Evolutionary conservation across 2,797 vertebrate genomes (phyloP).

Genomic region (Acipenser transmontanus): DNA sequence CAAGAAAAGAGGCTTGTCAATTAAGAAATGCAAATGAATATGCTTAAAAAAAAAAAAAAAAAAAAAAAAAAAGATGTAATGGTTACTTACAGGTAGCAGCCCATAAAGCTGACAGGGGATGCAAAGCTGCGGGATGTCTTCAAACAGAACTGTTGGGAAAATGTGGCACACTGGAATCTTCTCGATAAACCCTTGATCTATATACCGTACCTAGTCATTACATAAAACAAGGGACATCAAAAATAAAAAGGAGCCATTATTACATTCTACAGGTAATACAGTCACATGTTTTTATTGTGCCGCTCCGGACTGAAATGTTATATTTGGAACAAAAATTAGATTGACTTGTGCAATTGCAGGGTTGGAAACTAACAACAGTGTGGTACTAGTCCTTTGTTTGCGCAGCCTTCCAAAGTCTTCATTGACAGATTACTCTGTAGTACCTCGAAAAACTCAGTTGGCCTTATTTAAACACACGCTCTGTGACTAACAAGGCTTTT

Average conservation of each 20-base stretch:
- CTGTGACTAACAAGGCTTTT: too few relatives aligned
- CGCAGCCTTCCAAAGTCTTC: neutral
- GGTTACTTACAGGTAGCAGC: constrained; percentile 68
- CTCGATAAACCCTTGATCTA: constrained; percentile 78
- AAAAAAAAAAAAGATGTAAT: neutral
- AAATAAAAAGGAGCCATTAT: too few relatives aligned
- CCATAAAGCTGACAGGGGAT: constrained; percentile 75
- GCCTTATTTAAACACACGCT: too few relatives aligned
- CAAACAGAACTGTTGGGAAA: constrained; percentile 72
- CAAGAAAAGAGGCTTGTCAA: neutral
- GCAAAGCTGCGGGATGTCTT: constrained; percentile 73
- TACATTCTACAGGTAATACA: too few relatives aligned
- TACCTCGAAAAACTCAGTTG: too few relatives aligned
- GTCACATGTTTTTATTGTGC: too few relatives aligned
- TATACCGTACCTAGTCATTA: constrained; percentile 69
- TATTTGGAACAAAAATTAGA: too few relatives aligned
- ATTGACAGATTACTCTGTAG: neutral
- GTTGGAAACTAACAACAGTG: too few relatives aligned
- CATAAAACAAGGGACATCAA: constrained; percentile 6
- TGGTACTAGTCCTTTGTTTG: too few relatives aligned
- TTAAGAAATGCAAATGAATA: neutral
- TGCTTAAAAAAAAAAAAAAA: neutral
- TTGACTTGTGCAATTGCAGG: too few relatives aligned
- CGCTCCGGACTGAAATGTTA: too few relatives aligned
- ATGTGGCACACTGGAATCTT: constrained; percentile 81